These are phyloP conservation scores for Bujurquina vittata DNA, from an alignment of 2,113 vertebrate species.

Conservation along the genomic window DNA sequence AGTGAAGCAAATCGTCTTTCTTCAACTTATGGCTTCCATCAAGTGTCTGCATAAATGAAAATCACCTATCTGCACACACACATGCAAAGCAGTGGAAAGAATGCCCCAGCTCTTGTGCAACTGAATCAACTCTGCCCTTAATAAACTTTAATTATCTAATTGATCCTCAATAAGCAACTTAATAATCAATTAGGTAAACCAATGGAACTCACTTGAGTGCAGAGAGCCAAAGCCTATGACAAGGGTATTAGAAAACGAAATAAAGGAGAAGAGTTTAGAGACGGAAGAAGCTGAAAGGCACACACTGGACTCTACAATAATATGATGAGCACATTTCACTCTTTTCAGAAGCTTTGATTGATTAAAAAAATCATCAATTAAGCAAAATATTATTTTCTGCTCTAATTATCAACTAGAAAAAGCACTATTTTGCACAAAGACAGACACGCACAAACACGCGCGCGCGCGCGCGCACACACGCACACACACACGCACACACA, in stretches of 20 bases:
- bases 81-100: constrained; percentile 2
- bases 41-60: constrained; percentile 8
- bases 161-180: constrained; percentile 80
- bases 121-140: constrained; percentile 72
- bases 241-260: constrained; percentile 43
- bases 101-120: constrained; percentile 28
- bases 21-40: constrained; percentile 31
- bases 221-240: constrained; percentile 57
- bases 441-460: neutral
- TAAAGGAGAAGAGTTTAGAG: neutral
- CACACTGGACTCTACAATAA: neutral
- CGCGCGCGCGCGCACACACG: no score
- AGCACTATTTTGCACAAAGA: neutral
- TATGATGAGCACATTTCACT: neutral
- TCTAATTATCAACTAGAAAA: neutral
- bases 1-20: constrained; percentile 22
- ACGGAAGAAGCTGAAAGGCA: neutral
- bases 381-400: neutral
- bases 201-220: constrained; percentile 68
- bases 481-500: neutral
- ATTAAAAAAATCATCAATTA: neutral
- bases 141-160: constrained; percentile 83
- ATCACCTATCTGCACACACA: neutral
- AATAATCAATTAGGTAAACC: constrained; percentile 84
- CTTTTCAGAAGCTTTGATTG: neutral